Conservation (phyloP, 1,140 invertebrate species). For the Berghia stephanieae region DNA sequence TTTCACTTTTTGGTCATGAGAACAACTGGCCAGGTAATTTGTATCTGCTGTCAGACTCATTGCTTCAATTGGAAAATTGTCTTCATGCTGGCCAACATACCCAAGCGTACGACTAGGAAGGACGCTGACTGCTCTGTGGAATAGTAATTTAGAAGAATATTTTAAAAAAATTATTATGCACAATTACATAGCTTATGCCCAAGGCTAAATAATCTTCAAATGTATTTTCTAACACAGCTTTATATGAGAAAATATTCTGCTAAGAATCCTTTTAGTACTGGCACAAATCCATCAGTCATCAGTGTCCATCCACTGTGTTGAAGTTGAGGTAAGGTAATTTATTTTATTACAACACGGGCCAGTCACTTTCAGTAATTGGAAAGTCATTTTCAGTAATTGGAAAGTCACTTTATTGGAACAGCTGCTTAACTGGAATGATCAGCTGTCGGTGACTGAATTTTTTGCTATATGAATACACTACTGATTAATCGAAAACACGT, state of each 20-base stretch:
- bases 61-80: constrained; percentile 73
- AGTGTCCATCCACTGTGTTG: no score
- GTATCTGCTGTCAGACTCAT: constrained; percentile 83
- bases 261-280: not conserved
- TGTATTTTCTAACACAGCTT: not conserved
- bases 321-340: no score
- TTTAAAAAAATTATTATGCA: not conserved
- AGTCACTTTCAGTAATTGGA: no score
- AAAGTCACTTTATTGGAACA: no score
- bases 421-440: no score
- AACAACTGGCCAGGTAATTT: constrained; percentile 82
- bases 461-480: no score
- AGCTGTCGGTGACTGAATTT: no score
- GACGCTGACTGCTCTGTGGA: constrained; percentile 80
- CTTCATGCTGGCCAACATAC: constrained; percentile 82
- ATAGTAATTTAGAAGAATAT: not conserved
- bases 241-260: not conserved
- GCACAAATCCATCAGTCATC: no score
- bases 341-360: no score
- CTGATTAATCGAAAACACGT: no score
- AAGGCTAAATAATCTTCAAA: not conserved
- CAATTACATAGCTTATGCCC: not conserved
- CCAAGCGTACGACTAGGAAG: constrained; percentile 87
- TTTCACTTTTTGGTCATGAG: constrained; percentile 85
- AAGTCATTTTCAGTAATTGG: no score